These are phyloP conservation scores for Arrhamphus sclerolepis DNA, from an alignment of 2,797 vertebrate species.

Conservation along the genomic window DNA sequence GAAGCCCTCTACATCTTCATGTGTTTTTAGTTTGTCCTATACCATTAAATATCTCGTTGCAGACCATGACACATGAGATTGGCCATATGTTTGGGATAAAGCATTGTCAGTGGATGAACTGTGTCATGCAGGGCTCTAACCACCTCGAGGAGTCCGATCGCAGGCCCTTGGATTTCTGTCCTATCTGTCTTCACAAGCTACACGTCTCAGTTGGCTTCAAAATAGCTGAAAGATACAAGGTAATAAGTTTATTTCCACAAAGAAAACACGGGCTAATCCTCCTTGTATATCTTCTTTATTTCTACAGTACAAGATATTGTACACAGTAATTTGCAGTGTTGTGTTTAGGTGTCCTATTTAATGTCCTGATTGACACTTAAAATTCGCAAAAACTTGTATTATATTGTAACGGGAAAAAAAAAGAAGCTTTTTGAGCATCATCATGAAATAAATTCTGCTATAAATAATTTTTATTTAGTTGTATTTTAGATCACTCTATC, in stretches of 20 bases:
- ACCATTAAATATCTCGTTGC: slow-evolving; percentile 10
- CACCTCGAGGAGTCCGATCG: slow-evolving; percentile 81
- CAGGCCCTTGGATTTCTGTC: slow-evolving; percentile 76
- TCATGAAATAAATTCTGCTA: no score
- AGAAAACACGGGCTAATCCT: no score
- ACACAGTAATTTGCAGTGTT: no score
- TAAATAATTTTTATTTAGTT: no score
- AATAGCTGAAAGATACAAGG: slow-evolving; percentile 68
- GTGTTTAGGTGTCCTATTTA: no score
- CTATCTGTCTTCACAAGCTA: slow-evolving; percentile 77
- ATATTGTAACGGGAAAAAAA: no score
- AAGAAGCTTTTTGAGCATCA: no score
- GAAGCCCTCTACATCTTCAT: background rate
- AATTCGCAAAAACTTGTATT: no score
- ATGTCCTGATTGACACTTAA: no score
- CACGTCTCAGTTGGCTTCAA: slow-evolving; percentile 72
- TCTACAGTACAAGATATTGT: no score
- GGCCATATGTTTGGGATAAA: slow-evolving; percentile 81
- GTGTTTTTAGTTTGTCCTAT: background rate
- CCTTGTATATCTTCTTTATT: no score
- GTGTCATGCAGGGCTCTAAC: slow-evolving; percentile 84
- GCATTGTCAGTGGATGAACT: slow-evolving; percentile 82
- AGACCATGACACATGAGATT: slow-evolving; percentile 82
- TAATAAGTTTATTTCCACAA: slow-evolving; percentile 26
- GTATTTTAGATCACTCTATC: no score